These are phyloP conservation scores for Listronotus oregonensis DNA, from an alignment of 1,140 invertebrate species.

Conservation along the genomic window DNA sequence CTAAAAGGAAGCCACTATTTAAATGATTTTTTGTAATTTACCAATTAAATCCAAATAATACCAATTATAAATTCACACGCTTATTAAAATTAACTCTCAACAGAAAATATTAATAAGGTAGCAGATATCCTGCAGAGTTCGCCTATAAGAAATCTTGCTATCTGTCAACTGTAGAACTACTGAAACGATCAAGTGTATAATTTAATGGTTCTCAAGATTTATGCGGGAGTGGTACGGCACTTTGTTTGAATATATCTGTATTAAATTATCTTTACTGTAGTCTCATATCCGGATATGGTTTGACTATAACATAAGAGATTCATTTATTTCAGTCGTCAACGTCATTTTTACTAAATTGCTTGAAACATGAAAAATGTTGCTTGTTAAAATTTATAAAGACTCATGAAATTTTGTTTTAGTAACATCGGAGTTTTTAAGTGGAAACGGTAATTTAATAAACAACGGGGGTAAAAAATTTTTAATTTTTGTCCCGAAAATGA, in stretches of 20 bases:
- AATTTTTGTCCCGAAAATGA: too few species aligned
- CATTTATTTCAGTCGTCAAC: neutral
- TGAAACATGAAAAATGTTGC: too few species aligned
- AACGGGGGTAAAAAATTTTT: too few species aligned
- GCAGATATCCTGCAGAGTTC: conserved; percentile 29
- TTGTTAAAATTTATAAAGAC: too few species aligned
- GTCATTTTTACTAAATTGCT: neutral
- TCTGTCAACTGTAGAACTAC: conserved; percentile 37
- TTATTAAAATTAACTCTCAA: neutral
- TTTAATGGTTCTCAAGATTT: conserved; percentile 39
- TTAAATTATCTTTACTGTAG: conserved; percentile 16
- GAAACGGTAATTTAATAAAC: too few species aligned
- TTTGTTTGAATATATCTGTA: conserved; percentile 29
- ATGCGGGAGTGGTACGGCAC: conserved; percentile 31
- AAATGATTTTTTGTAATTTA: too few species aligned
- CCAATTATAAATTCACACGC: neutral
- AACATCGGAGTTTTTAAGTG: too few species aligned
- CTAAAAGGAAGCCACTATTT: too few species aligned
- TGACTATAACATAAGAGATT: neutral
- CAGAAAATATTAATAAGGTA: conserved; percentile 28
- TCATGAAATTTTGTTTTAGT: too few species aligned
- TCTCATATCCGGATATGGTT: neutral
- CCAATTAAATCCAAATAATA: too few species aligned
- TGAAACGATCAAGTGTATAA: conserved; percentile 37
- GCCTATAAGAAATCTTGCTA: conserved; percentile 33